A percentile compares a stretch with the other conserved stretches of the same genome.
These are phyloP conservation scores for Octodonta nipae DNA, from an alignment of 2,888 invertebrate genomes.

Conservation along the genomic window DNA sequence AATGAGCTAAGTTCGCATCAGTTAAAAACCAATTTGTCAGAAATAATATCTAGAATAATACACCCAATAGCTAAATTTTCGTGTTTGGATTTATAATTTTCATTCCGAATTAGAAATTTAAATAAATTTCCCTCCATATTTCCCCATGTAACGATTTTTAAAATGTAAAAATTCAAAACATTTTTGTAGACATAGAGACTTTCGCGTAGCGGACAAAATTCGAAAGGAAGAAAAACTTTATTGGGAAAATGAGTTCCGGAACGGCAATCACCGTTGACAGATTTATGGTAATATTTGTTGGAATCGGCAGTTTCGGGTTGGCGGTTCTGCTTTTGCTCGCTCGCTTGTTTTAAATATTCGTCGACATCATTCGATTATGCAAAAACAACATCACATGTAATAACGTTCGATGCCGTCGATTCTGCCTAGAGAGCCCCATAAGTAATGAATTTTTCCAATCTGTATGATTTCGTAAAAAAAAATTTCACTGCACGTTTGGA, in stretches of 20 bases:
- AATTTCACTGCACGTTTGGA: too few relatives aligned
- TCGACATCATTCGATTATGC: slow-evolving; percentile 37
- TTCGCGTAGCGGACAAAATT: slow-evolving; percentile 1
- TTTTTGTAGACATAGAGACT: too few relatives aligned
- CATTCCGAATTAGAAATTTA: neutral
- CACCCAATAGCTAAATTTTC: neutral
- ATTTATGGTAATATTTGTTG: slow-evolving; percentile 40
- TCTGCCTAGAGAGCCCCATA: too few relatives aligned
- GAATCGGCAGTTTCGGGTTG: slow-evolving; percentile 28
- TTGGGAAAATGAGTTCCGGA: slow-evolving; percentile 25
- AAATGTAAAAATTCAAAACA: too few relatives aligned
- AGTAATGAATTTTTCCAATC: too few relatives aligned
- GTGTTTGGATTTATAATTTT: neutral
- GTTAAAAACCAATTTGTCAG: too few relatives aligned
- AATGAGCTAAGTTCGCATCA: too few relatives aligned
- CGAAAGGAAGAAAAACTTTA: slow-evolving; percentile 2
- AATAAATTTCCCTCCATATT: neutral
- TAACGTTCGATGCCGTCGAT: too few relatives aligned
- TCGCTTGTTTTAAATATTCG: slow-evolving; percentile 39
- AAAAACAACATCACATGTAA: too few relatives aligned
- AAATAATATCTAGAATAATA: neutral
- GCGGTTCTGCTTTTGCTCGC: too few relatives aligned
- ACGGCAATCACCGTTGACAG: slow-evolving; percentile 38
- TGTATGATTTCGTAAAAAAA: too few relatives aligned
- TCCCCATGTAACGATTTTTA: too few relatives aligned